Evolutionary conservation across 92 coral and sea anemone species (phyloP).

Genomic region (Montipora capitata): DNA sequence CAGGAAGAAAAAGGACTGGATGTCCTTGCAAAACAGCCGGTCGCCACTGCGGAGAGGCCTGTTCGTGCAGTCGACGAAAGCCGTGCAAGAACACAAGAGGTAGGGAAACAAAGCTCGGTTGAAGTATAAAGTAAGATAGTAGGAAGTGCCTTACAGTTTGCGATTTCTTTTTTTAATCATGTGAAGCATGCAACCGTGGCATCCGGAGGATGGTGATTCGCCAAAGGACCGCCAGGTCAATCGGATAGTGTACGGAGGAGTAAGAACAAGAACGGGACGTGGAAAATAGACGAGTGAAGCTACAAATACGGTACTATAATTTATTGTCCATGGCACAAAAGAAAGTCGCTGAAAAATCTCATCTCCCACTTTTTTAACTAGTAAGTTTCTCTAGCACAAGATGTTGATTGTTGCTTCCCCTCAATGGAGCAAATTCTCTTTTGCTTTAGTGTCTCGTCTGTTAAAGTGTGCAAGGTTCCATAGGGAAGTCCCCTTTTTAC

Average conservation of each 20-base stretch:
- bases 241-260: conserved; percentile 11
- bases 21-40: conserved; percentile 37
- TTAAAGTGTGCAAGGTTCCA: conserved; percentile 3
- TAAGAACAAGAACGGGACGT: conserved; percentile 34
- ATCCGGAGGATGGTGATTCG: neutral
- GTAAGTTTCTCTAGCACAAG: neutral
- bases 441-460: conserved; percentile 11
- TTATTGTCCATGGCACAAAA: too few relatives aligned
- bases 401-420: conserved; percentile 4
- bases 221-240: conserved; percentile 14
- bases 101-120: neutral
- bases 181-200: neutral
- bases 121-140: neutral
- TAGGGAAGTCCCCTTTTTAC: conserved; percentile 10
- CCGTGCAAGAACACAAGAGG: conserved; percentile 24
- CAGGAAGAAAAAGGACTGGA: conserved; percentile 30
- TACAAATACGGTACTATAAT: neutral
- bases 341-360: too few relatives aligned
- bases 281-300: conserved; percentile 39
- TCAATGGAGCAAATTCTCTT: conserved; percentile 5
- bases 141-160: neutral
- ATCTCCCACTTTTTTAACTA: neutral
- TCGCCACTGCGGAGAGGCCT: conserved; percentile 4
- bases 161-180: neutral
- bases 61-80: conserved; percentile 18